A percentile compares a stretch with the other conserved stretches of the same genome.
These are phyloP conservation scores for Dyspetes luteomarginatus DNA, from an alignment of 2,888 invertebrate species.

Conservation along the genomic window DNA sequence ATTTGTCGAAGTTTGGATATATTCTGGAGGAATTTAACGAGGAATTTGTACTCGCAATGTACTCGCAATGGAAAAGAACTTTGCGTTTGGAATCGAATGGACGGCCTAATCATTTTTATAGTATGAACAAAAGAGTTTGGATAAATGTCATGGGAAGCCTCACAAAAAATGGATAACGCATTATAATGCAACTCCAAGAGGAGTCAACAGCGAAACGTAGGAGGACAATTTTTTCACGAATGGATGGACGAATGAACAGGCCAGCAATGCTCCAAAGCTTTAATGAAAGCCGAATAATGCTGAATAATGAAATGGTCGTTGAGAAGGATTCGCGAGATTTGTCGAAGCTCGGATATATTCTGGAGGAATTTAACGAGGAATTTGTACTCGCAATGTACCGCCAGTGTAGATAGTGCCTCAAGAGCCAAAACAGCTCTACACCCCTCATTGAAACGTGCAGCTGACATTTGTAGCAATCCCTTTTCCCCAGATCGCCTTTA, in stretches of 20 bases:
- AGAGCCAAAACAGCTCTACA: conserved; percentile 31
- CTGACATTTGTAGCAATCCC: conserved; percentile 26
- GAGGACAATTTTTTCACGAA: too few relatives aligned
- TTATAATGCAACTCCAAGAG: too few relatives aligned
- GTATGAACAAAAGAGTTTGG: too few relatives aligned
- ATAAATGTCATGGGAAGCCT: too few relatives aligned
- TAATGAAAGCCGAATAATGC: conserved; percentile 79
- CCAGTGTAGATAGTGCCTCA: conserved; percentile 5
- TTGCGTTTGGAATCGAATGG: too few relatives aligned
- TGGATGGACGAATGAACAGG: too few relatives aligned
- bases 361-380: conserved; percentile 28
- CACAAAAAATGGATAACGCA: too few relatives aligned
- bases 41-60: too few relatives aligned
- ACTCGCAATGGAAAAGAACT: too few relatives aligned
- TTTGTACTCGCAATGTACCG: conserved; percentile 27
- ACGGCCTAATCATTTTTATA: too few relatives aligned
- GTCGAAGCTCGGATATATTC: conserved; percentile 21
- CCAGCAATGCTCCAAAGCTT: conserved; percentile 66
- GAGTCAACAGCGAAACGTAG: too few relatives aligned
- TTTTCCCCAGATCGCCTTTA: not conserved
- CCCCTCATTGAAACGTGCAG: conserved; percentile 27
- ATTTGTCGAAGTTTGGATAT: conserved; percentile 28
- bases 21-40: not conserved
- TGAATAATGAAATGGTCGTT: conserved; percentile 67
- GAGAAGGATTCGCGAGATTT: conserved; percentile 36